Percentiles rank a stretch among this genome's conserved stretches.
Conservation (phyloP, 2,888 invertebrate genomes). For the Zaprionus lineosus region DNA sequence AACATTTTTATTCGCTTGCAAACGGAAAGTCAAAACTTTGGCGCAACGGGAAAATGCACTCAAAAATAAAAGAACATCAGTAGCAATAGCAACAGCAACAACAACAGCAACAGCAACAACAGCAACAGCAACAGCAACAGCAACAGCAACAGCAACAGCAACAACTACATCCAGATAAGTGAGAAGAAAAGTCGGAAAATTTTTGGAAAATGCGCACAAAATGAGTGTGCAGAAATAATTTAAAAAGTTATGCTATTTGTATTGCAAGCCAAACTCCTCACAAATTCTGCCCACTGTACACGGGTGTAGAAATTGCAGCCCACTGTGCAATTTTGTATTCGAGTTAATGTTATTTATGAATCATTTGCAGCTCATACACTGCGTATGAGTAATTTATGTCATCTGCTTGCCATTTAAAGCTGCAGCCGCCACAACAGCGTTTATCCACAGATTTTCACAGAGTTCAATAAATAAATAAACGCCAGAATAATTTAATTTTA, state of each 20-base stretch:
- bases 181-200: constrained; percentile 51
- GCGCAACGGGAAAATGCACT: constrained; percentile 70
- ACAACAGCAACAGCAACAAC: constrained; percentile 6
- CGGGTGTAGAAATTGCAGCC: too few species aligned
- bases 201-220: constrained; percentile 61
- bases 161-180: not conserved
- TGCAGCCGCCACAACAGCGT: too few species aligned
- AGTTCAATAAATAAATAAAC: too few species aligned
- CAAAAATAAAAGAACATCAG: constrained; percentile 46
- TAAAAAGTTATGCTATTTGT: constrained; percentile 64
- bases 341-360: constrained; percentile 69
- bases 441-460: too few species aligned
- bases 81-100: constrained; percentile 13
- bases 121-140: constrained; percentile 24
- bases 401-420: too few species aligned
- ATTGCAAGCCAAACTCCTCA: constrained; percentile 41
- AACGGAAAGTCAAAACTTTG: constrained; percentile 72
- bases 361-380: constrained; percentile 41
- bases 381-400: constrained; percentile 53
- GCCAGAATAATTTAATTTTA: too few species aligned
- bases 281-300: not conserved
- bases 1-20: constrained; percentile 71
- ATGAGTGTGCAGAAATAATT: constrained; percentile 71
- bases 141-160: constrained; percentile 11
- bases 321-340: too few species aligned